Base-by-base conservation (phyloP, 2,888 invertebrate genomes). In the Sminthurinus aureus region DNA sequence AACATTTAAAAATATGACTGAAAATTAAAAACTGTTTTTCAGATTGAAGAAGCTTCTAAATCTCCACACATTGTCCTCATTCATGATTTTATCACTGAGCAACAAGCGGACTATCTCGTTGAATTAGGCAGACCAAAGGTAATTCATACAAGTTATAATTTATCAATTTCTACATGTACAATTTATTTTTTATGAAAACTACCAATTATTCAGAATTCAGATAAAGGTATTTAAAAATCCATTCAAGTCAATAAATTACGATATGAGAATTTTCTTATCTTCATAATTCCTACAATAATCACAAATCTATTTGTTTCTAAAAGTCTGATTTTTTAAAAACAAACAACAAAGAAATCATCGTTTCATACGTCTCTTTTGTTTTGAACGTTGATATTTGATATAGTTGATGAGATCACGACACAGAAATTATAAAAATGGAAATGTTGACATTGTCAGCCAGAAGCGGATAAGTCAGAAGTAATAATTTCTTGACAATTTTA, bases 381-480 rank as follows among this genome's bases (percentile, higher is more conserved):
- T 52, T 11, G 24, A 4, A 73, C 15, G 24, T 22, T 22, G 22
- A 52, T 52, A 52, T 52, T 52, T 52, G 8, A 52, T 52, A 52
- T 82, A 89, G 89, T 80, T 89, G 66, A 85, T 86, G 81, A 84
- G 89, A 85, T 89, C 89, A 74, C 86, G 87, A 74, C 89, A 89
- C 84, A 85, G 89, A 83, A 87, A 88, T 83, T 87, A 87, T 67
- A 84, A 85, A 73, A 26, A 66, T 38, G 81, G 74, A 15, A 86
- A 87, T 66, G 84, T 87, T 85, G 89, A 89, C 81, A 87, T 89
- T 78, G 89, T 89, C 64, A 89, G 89, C 73, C 88, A 88, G 73
- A 89, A 89, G 82, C 85, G 90, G 79, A 89, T 89, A 66, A 89
- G 89, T 85, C 89, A 90, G 87, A 90, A 88, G 89, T 89, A 24